Base-by-base conservation (phyloP, 2,888 invertebrate genomes). In the Temnothorax rugatulus region DNA sequence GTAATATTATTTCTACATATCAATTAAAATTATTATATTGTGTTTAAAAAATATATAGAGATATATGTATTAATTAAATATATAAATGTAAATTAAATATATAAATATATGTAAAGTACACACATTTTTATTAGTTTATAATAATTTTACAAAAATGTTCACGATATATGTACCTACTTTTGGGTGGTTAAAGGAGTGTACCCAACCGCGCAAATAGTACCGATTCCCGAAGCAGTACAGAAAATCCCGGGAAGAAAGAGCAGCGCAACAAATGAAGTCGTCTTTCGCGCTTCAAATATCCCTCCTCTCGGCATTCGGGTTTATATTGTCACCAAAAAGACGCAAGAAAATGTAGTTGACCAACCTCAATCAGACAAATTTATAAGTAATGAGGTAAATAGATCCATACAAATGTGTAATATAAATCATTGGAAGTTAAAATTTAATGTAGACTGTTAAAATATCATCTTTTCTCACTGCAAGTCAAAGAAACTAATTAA, bases 241-340 rank as follows among this genome's bases (percentile, higher is more conserved):
- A 93, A 94, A 0, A 96, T 98, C 52, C 96, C 96, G 0, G 97
- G 97, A 50, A 95, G 98, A 52, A 77, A 91, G 0, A 97, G 97
- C 1, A 92, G 89, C 3, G 97, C 98, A 0, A 96, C 95, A 0
- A 95, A 96, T 89, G 98, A 98, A 90, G 93, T 98, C 0, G 95
- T 98, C 0, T 98, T 98, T 93, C 91, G 95, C n/a, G 97, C 97
- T 0, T 91, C 94, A 4, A 93, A 96, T 4, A 92, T 98, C 2
- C 97, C 97, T 0, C 95, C 97, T 0, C 93, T 97, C 0, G 97
- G 98, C 0, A 97, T 96, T 89, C 96, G 96, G 90, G 96, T 97
- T 0, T 97, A 96, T 89, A 97, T 96, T 88, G 92, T 97, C 0
- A 89, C 91, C 52, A 89, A 91, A 86, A 89, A 88, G 18, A 9